Evolutionary conservation across 1,140 invertebrate genomes (phyloP).

Genomic region (Nymphalis io): DNA sequence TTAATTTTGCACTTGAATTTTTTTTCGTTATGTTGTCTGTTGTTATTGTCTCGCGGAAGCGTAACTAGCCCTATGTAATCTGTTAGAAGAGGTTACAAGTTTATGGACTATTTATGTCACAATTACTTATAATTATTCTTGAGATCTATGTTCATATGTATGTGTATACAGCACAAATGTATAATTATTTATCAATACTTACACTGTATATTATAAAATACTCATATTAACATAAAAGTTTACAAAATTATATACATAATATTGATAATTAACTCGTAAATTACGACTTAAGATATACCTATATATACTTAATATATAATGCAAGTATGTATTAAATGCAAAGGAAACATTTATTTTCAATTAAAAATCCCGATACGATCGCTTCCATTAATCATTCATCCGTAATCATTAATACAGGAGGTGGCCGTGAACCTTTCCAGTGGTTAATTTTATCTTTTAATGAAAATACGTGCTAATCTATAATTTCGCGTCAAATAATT

Average conservation of each 20-base stretch:
- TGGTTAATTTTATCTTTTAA: conserved; percentile 34
- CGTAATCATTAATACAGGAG: conserved; percentile 59
- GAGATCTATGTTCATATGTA: too few relatives aligned
- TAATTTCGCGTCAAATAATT: conserved; percentile 14
- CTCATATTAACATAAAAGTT: too few relatives aligned
- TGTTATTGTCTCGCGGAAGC: too few relatives aligned
- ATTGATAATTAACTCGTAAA: neutral
- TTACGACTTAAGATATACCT: neutral
- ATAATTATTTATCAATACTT: too few relatives aligned
- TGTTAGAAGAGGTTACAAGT: too few relatives aligned
- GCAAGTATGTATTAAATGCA: conserved; percentile 3
- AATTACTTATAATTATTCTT: too few relatives aligned
- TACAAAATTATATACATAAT: neutral
- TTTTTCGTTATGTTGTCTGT: too few relatives aligned
- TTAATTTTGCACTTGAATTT: too few relatives aligned
- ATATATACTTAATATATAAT: neutral
- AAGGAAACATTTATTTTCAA: conserved; percentile 53
- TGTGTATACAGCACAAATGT: too few relatives aligned
- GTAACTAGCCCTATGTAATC: too few relatives aligned
- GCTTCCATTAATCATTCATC: conserved; percentile 59
- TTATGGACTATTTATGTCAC: too few relatives aligned
- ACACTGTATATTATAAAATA: too few relatives aligned
- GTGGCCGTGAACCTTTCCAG: conserved; percentile 47
- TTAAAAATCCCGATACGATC: conserved; percentile 62
- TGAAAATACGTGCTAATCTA: conserved; percentile 12